Conservation (phyloP, 2,113 vertebrate genomes). For the Echinops telfairi region DNA sequence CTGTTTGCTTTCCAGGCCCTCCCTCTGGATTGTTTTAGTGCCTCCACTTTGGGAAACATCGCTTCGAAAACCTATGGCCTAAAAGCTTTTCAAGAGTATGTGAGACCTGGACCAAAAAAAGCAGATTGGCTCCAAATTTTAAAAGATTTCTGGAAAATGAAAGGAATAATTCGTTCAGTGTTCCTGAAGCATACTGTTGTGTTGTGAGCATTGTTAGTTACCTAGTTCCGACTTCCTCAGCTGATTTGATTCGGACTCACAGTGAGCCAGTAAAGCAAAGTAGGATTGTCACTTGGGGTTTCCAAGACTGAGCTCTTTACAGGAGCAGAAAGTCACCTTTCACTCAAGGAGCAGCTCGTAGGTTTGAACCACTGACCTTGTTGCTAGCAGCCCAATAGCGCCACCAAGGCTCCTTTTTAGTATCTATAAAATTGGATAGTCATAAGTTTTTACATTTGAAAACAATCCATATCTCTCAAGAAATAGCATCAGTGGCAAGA, state of each 20-base stretch:
- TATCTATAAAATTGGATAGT: conserved; percentile 19
- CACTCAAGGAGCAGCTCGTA: too few species aligned
- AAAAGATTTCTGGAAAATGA: conserved; percentile 42
- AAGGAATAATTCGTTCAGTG: conserved; percentile 38
- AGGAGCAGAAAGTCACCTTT: too few species aligned
- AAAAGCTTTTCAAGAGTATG: conserved; percentile 34
- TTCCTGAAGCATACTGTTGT: conserved; percentile 43
- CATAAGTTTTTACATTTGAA: conserved; percentile 49
- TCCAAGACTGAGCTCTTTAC: too few species aligned
- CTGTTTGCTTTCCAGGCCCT: too few species aligned
- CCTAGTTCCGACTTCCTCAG: conserved; percentile 31
- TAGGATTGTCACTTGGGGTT: too few species aligned
- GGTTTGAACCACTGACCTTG: too few species aligned
- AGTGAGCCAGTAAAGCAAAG: too few species aligned
- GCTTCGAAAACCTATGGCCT: neutral
- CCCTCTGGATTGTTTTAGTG: too few species aligned
- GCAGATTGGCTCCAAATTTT: conserved; percentile 22
- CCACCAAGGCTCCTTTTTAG: neutral
- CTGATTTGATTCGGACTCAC: neutral
- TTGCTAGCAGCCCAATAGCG: too few species aligned
- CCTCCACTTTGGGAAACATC: too few species aligned
- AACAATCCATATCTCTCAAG: conserved; percentile 27
- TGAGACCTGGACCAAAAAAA: neutral
- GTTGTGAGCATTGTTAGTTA: too few species aligned
- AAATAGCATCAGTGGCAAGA: conserved; percentile 10